Conservation (phyloP, 2,888 invertebrate species). For the Stegana nigrithorax region DNA sequence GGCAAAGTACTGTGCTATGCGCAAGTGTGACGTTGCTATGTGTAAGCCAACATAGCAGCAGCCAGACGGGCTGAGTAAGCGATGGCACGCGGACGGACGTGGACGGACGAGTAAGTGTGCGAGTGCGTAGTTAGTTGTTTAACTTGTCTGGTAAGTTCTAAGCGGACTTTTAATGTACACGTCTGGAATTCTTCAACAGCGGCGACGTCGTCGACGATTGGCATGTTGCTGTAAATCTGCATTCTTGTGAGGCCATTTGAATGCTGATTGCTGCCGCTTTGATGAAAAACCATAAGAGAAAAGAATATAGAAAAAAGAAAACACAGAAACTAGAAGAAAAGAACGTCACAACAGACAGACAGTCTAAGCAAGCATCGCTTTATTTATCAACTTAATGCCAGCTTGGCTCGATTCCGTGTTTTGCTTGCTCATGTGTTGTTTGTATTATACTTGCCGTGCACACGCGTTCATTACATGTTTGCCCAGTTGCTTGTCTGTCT, state of each 20-base stretch:
- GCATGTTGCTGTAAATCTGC: constrained; percentile 55
- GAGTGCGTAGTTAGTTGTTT: constrained; percentile 42
- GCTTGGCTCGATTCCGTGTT: neutral
- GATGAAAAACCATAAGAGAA: too few relatives aligned
- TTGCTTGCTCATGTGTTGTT: too few relatives aligned
- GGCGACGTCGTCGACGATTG: constrained; percentile 13
- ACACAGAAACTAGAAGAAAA: neutral
- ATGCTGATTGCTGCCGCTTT: constrained; percentile 29
- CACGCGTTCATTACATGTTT: constrained; percentile 22
- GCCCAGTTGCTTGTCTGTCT: constrained; percentile 13
- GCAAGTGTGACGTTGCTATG: too few relatives aligned
- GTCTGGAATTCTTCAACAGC: constrained; percentile 17
- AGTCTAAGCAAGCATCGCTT: too few relatives aligned
- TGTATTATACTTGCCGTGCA: too few relatives aligned
- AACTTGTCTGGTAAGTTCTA: constrained; percentile 48
- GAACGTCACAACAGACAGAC: neutral
- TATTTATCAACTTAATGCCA: neutral
- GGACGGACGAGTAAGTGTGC: neutral
- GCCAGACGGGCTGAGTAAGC: too few relatives aligned
- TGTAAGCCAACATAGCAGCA: too few relatives aligned
- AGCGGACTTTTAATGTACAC: neutral
- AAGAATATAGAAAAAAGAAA: neutral
- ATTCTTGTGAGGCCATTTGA: constrained; percentile 53
- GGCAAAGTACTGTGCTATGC: too few relatives aligned
- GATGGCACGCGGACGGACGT: too few relatives aligned